Evolutionary conservation across 2,888 invertebrate species (phyloP), one percentile per base, ranked within the genome.

Genomic region (Euproctis similis): DNA sequence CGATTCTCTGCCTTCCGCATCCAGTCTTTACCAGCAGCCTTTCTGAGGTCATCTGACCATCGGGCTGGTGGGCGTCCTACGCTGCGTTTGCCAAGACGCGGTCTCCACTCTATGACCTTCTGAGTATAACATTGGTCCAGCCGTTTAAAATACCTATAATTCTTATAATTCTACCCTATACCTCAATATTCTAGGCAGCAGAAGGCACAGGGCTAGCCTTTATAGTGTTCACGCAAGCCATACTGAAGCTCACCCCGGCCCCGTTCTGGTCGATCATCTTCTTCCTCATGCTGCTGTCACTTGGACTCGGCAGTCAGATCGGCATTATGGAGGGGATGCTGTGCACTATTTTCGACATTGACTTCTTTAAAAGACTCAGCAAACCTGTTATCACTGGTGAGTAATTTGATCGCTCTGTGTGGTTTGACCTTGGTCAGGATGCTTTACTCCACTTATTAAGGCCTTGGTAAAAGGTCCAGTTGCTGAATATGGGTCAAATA

Each of bases 181-280:
- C n/a, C n/a, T n/a, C n/a, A n/a, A n/a, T 10, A 31, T 69, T 77
- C 6, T 67, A 96, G 95, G 97, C 96, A 12, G 97, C 96, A 14
- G 96, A 97, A 81, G 97, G 97, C 25, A 97, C 97, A 1, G 97
- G 97, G 1, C 80, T 97, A 25, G 97, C 97, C 1, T 97, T 97
- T 75, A 96, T 97, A 41, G 95, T 97, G n/a, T 97, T 97, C 82
- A 97, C 97, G 0, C 95, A 97, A 70, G 97, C 97, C 4, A 97
- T 97, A 58, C 92, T 96, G 14, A 94, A 96, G 75, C 86, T 97
- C 49, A 96, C 97, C 0, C 94, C 94, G 2, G 93, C 96, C 0
- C 97, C 97, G 8, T 95, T 97, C 78, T 97, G 97, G 97, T 94
- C 97, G 8, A 91, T 97, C 45, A 91, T 97, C 36, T 97, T 97